Evolutionary conservation across 1,140 invertebrate species (phyloP), one percentile per base, ranked within the genome.

Genomic region (Orchestia grillus): DNA sequence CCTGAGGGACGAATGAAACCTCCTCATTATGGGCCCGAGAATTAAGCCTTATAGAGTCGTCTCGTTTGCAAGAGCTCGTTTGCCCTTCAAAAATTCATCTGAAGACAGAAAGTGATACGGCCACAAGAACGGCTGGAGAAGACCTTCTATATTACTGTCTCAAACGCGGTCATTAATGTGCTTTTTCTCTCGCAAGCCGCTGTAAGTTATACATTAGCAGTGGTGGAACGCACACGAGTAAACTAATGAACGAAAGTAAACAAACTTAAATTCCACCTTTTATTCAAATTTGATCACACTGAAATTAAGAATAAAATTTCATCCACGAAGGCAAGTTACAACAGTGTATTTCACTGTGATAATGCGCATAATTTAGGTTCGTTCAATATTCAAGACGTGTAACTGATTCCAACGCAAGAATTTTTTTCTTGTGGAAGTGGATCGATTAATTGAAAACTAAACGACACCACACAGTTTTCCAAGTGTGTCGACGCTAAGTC

Each of bases 1-100:
- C 92, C 44, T 94, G 6, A 45, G 92, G 92, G 92, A 47, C 23
- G n/a, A 94, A 94, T 94, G 40, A 45, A 94, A 47, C 40, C 44
- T 44, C 92, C 43, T 44, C 92, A 45, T 94, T 94, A 94, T 47
- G 44, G 11, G 44, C 92, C 44, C 44, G 36, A 94, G 92, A 94
- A 94, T 45, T 94, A 94, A 44, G 92, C 15, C 15, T 77, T 77
- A 77, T 77, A 15, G 36, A 77, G 62, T 19, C 28, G 11, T 36
- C 62, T 77, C 62, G 62, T 77, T 77, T 77, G 1, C 62, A 23
- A 28, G 62, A 77, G 62, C 62, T 77, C 62, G 15, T 77, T 28
- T 36, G 11, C 28, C 36, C 62, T 77, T 77, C 62, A 77, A 77
- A 77, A 77, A 77, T 77, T 77, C 28, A 77, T 8, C 62, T 77